phyloP scores from a whole-genome alignment of 2,113 vertebrate species.

The Desmodus rotundus region DNA sequence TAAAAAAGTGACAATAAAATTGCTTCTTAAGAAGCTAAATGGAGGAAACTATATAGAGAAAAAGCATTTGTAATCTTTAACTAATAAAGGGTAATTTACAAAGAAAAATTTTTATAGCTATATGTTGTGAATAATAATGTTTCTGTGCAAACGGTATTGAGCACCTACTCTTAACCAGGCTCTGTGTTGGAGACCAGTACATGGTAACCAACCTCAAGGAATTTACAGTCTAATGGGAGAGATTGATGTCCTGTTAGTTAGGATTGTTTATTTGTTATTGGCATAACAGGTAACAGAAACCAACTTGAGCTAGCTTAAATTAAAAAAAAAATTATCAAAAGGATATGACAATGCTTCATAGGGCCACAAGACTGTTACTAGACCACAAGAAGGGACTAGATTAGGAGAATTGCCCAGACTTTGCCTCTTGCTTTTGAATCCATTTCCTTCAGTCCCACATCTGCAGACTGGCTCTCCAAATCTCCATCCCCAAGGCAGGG shows the following conservation, averaged over 20 bases:
- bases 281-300: background rate
- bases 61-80: constrained; percentile 31
- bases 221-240: background rate
- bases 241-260: constrained; percentile 8
- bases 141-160: background rate
- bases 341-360: background rate
- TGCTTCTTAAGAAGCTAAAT: constrained; percentile 6
- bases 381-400: background rate
- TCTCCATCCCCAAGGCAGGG: background rate
- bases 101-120: background rate
- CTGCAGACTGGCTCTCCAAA: background rate
- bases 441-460: background rate
- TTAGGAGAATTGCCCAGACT: background rate
- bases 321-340: background rate
- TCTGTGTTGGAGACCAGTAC: background rate
- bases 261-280: background rate
- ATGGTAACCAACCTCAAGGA: background rate
- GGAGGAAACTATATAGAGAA: background rate
- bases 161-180: background rate
- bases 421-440: background rate
- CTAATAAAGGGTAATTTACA: background rate
- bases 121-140: background rate
- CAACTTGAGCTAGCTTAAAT: constrained; percentile 8
- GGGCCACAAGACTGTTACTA: background rate
- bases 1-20: constrained; percentile 24